Conservation (phyloP, 37 sponge, comb jelly and placozoan species). For the Oopsacas minuta region DNA sequence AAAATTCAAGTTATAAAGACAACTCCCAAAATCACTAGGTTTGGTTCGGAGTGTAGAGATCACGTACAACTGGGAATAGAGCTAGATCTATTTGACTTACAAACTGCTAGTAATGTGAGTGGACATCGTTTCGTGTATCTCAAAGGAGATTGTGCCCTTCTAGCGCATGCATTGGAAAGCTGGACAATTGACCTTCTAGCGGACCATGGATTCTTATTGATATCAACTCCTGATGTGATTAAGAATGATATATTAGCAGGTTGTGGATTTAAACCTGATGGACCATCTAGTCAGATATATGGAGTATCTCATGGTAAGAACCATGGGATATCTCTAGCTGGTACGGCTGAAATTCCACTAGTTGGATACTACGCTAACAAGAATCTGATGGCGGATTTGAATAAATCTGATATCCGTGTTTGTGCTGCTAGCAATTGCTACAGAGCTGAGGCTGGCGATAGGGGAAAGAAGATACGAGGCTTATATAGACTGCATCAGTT, state of each 20-base stretch:
- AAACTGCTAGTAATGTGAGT: neutral
- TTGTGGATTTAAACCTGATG: neutral
- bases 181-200: neutral
- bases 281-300: neutral
- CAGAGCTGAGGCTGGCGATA: neutral
- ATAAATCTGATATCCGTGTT: neutral
- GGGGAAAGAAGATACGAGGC: neutral
- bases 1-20: neutral
- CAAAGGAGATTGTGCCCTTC: neutral
- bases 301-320: neutral
- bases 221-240: neutral
- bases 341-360: neutral
- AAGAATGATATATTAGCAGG: neutral
- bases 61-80: neutral
- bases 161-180: neutral
- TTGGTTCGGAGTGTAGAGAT: neutral
- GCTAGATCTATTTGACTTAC: neutral
- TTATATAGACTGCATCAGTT: constrained; percentile 14
- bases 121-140: constrained; percentile 7
- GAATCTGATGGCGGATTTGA: neutral
- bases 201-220: neutral
- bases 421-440: constrained; percentile 1
- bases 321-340: neutral
- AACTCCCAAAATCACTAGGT: neutral
- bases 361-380: neutral